These are phyloP conservation scores for Drosophila chauvacae DNA, from an alignment of 1,140 invertebrate genomes.

Conservation along the genomic window DNA sequence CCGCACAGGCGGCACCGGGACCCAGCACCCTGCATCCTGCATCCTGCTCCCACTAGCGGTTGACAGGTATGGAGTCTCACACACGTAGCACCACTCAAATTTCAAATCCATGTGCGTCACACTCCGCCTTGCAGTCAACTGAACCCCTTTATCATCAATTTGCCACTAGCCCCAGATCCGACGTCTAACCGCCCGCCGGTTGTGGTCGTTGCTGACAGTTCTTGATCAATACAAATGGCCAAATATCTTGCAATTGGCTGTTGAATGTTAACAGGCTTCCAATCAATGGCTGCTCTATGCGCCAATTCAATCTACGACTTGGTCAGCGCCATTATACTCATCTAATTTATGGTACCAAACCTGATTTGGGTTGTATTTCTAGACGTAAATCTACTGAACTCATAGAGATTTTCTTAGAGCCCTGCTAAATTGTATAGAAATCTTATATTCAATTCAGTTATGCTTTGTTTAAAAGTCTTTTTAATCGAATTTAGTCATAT, in stretches of 20 bases:
- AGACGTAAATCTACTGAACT: not conserved
- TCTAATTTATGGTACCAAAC: slow-evolving; percentile 11
- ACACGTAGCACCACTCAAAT: slow-evolving; percentile 22
- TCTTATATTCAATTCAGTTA: not conserved
- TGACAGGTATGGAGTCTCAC: slow-evolving; percentile 7
- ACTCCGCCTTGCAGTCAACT: slow-evolving; percentile 39
- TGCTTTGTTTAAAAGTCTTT: not conserved
- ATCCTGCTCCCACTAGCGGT: not conserved
- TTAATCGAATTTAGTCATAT: not conserved
- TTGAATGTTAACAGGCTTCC: slow-evolving; percentile 15
- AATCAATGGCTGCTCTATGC: slow-evolving; percentile 16
- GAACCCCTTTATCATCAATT: slow-evolving; percentile 58
- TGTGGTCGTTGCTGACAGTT: slow-evolving; percentile 40
- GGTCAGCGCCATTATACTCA: slow-evolving; percentile 11
- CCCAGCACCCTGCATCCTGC: not conserved
- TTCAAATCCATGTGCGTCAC: slow-evolving; percentile 39
- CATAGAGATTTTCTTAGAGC: not conserved
- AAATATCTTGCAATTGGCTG: slow-evolving; percentile 44
- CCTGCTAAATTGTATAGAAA: not conserved
- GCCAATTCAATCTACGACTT: slow-evolving; percentile 4
- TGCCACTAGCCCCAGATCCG: slow-evolving; percentile 8
- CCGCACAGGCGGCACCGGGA: slow-evolving; percentile 5
- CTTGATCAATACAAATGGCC: slow-evolving; percentile 54
- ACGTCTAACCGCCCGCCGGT: slow-evolving; percentile 17
- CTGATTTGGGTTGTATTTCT: not conserved